Evolutionary conservation across 2,888 invertebrate species (phyloP), one percentile per base, ranked within the genome.

Genomic region (Latrodectus elegans): DNA sequence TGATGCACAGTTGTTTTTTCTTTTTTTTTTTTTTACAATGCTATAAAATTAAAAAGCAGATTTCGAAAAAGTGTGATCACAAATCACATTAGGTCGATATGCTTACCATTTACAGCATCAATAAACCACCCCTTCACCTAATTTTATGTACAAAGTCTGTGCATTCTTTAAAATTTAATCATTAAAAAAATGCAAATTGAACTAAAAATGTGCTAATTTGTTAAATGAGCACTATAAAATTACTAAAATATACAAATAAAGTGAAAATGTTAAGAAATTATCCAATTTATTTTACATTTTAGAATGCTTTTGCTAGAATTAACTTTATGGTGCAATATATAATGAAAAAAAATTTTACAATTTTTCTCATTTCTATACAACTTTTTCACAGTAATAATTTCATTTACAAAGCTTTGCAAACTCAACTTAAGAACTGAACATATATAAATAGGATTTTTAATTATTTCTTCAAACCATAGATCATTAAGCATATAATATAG

Each of bases 21-120:
- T n/a, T n/a, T n/a, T n/a, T n/a, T n/a, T n/a, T n/a, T n/a, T n/a
- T n/a, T n/a, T 67, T 26, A 77, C 71, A 70, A 75, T 72, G 67
- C 72, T 77, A 81, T 64, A 76, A 86, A 81, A 86, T 81, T 72
- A 81, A 71, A 72, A 76, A 81, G 86, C 86, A 81, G 72, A 85
- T 65, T 67, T 78, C 60, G 49, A 52, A 51, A 65, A 11, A 71
- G 83, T 77, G 72, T 64, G 70, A 79, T 53, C 49, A 64, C 12
- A 53, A 14, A 68, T 53, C 76, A 81, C 81, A 72, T 72, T 6
- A 72, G 75, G 60, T 75, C 75, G 81, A 86, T 86, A 86, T 81
- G 86, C 80, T 76, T 81, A n/a, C 12, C 81, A 74, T 84, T 73
- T 79, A 84, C 74, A 79, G 78, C 79, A 77, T 72, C 65, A 81